Base-by-base conservation (phyloP, 2,888 invertebrate genomes). In the Plebejus argus region DNA sequence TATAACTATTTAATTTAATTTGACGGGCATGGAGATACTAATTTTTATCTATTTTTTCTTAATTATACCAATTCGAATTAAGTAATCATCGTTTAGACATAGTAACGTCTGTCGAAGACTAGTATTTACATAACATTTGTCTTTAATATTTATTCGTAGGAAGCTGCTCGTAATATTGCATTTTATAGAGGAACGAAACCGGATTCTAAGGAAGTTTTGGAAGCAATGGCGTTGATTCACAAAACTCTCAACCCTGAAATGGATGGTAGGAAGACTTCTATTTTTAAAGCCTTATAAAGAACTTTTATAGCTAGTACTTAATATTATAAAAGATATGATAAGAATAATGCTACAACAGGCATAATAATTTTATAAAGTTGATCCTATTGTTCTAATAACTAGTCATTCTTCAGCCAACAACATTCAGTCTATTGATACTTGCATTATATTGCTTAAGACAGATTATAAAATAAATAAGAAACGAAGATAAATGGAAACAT, bases 131-230 rank as follows among this genome's bases (percentile, higher is more conserved):
- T 58, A 20, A 49, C 15, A 6, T 23, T 56, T 1, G 18, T 35
- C 35, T 53, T n/a, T n/a, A n/a, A n/a, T n/a, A 35, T 76, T 82
- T 83, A 76, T 61, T 23, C 61, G 6, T 33, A 92, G 91, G 91
- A 90, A 78, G 91, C 91, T 6, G 87, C 85, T 2, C 83, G 84
- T 76, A 83, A 90, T 0, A 81, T 91, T 72, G 88, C 88, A 0
- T 91, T 88, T 81, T 91, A 88, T 78, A 84, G 88, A 81, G 82
- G 84, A 5, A 76, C 81, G 1, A 84, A 85, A 15, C 70, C 80
- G 0, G 81, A 84, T 15, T 89, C 90, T 0, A 88, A 88, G 79
- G 82, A 85, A 78, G 82, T 91, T 0, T 18, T 81, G 7, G 83
- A 85, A 56, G 91, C 89, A 79, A 77, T 91, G 10, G 85, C 83